A percentile compares a stretch with the other conserved stretches of the same genome.
Evolutionary conservation across 1,140 invertebrate genomes (phyloP).

Genomic region (Drosophila sulfurigaster): DNA sequence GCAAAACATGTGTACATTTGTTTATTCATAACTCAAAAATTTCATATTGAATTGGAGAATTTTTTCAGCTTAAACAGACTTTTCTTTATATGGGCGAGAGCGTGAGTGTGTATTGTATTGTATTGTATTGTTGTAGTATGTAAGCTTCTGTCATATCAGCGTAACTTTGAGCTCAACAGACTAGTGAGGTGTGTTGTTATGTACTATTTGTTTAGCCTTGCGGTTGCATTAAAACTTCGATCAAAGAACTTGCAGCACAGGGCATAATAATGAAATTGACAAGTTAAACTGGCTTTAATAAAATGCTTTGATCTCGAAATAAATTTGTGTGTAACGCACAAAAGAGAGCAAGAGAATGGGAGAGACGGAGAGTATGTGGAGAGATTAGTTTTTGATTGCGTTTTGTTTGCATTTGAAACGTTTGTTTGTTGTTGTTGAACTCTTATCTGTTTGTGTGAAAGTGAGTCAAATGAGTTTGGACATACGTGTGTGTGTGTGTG

Average conservation of each 20-base stretch:
- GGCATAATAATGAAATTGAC: not conserved
- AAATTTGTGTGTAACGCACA: constrained; percentile 4
- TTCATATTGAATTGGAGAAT: constrained; percentile 10
- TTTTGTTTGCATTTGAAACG: constrained; percentile 52
- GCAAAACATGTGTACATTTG: constrained; percentile 52
- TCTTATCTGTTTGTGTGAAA: constrained; percentile 76
- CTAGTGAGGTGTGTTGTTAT: not conserved
- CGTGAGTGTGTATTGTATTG: constrained; percentile 2
- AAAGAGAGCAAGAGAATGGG: not conserved
- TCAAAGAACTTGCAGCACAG: constrained; percentile 17
- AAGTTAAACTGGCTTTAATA: constrained; percentile 11
- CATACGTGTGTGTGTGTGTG: constrained; percentile 5
- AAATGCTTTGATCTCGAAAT: constrained; percentile 36
- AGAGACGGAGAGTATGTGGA: not conserved
- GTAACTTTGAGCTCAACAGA: not conserved
- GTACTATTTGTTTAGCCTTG: constrained; percentile 6
- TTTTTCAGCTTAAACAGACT: constrained; percentile 24
- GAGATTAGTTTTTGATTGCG: constrained; percentile 25
- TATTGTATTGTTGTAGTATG: not conserved
- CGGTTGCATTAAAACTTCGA: constrained; percentile 19
- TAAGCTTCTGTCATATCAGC: constrained; percentile 18
- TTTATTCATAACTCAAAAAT: constrained; percentile 33
- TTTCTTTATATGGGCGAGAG: constrained; percentile 11
- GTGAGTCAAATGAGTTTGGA: constrained; percentile 68
- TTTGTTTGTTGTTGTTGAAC: constrained; percentile 53